Conservation (phyloP, 2,113 vertebrate species). For the Bufo bufo region DNA sequence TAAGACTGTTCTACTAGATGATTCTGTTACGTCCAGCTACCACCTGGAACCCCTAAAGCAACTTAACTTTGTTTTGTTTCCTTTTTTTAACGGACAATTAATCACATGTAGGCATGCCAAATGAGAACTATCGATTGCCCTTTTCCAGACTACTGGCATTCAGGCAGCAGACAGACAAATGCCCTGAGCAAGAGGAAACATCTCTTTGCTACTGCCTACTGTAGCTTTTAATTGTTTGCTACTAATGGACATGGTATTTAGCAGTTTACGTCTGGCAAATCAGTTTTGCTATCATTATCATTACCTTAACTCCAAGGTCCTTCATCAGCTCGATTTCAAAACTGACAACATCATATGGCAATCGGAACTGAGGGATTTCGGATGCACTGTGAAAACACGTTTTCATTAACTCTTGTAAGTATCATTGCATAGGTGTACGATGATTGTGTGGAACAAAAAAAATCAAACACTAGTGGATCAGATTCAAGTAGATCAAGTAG, state of each 20-base stretch:
- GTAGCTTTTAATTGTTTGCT: conserved; percentile 85
- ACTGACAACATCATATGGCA: conserved; percentile 85
- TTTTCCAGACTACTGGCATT: conserved; percentile 86
- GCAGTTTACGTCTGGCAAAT: conserved; percentile 74
- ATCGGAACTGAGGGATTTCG: conserved; percentile 90
- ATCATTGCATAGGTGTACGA: not conserved
- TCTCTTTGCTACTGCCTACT: conserved; percentile 74
- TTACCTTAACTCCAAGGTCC: conserved; percentile 90
- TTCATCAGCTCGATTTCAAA: conserved; percentile 90
- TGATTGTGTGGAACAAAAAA: not conserved
- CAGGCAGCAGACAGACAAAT: conserved; percentile 88
- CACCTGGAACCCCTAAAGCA: conserved; percentile 76
- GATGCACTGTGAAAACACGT: conserved; percentile 71
- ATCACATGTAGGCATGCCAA: conserved; percentile 83
- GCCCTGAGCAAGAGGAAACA: conserved; percentile 75
- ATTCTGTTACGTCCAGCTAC: conserved; percentile 73
- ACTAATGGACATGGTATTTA: conserved; percentile 84
- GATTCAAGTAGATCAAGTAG: too few relatives aligned
- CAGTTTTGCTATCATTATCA: conserved; percentile 67
- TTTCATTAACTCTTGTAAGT: conserved; percentile 5
- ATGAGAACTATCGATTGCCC: conserved; percentile 92
- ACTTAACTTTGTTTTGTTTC: conserved; percentile 69
- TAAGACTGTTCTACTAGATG: conserved; percentile 58
- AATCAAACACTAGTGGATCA: not conserved
- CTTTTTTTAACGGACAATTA: conserved; percentile 78